Evolutionary conservation across 2,888 invertebrate species (phyloP).

Genomic region (Ochropleura leucogaster): DNA sequence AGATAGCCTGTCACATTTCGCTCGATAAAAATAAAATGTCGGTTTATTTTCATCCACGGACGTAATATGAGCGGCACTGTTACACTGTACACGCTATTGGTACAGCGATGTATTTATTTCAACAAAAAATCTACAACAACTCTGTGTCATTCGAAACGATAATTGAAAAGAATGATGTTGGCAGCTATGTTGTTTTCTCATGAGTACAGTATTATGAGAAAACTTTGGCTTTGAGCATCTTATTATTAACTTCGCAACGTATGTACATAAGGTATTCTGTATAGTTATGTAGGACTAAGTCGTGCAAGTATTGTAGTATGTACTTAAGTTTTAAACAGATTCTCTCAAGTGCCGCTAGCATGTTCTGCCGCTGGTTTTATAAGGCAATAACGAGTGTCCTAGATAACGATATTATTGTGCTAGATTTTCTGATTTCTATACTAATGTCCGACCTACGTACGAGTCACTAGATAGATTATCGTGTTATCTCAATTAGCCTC

Average conservation of each 20-base stretch:
- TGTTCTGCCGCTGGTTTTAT: constrained; percentile 21
- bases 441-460: constrained; percentile 20
- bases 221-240: constrained; percentile 18
- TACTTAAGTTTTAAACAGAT: constrained; percentile 17
- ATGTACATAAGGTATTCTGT: neutral
- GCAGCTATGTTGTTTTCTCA: constrained; percentile 38
- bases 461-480: constrained; percentile 41
- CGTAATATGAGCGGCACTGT: constrained; percentile 54
- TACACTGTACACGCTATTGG: constrained; percentile 21
- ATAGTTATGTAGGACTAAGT: neutral
- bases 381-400: constrained; percentile 22
- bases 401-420: constrained; percentile 37
- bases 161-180: constrained; percentile 58
- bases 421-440: constrained; percentile 38
- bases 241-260: constrained; percentile 17
- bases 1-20: constrained; percentile 78
- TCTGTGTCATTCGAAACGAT: constrained; percentile 39
- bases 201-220: constrained; percentile 2
- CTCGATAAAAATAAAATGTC: constrained; percentile 78
- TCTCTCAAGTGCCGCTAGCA: constrained; percentile 11
- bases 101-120: constrained; percentile 46
- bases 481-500: constrained; percentile 57
- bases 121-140: constrained; percentile 44
- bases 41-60: constrained; percentile 73
- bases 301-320: constrained; percentile 12